A percentile compares a stretch with the other conserved stretches of the same genome.
These are phyloP conservation scores for Ceriagrion tenellum DNA, from an alignment of 2,888 invertebrate genomes.

Conservation along the genomic window DNA sequence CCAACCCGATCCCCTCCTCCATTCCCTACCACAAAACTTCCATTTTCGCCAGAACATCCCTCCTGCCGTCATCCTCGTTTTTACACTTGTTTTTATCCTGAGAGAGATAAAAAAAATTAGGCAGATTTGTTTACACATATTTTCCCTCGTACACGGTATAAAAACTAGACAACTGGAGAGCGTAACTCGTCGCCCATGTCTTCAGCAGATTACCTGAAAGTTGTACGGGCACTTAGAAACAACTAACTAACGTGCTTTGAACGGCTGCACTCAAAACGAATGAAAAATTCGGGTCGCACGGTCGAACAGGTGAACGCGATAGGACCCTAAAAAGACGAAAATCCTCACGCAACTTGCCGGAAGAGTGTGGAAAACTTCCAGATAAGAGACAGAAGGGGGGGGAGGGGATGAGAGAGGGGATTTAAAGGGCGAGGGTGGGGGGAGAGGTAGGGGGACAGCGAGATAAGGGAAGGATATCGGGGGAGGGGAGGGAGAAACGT, in stretches of 20 bases:
- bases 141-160: too few relatives aligned
- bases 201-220: neutral
- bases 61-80: too few relatives aligned
- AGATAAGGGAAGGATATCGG: neutral
- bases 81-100: too few relatives aligned
- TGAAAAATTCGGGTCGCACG: neutral
- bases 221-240: neutral
- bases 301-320: conserved; percentile 2
- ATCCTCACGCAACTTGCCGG: conserved; percentile 9
- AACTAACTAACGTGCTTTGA: neutral
- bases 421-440: neutral
- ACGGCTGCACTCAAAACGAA: neutral
- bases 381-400: neutral
- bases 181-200: neutral
- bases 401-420: neutral
- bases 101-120: too few relatives aligned
- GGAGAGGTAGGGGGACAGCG: too few relatives aligned
- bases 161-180: too few relatives aligned
- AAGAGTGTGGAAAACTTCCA: neutral
- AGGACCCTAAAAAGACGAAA: neutral
- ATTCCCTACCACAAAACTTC: too few relatives aligned
- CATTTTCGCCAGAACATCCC: too few relatives aligned
- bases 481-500: neutral
- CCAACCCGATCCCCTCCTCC: too few relatives aligned
- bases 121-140: too few relatives aligned